Conservation (phyloP, 2,113 vertebrate species). For the Xiphophorus hellerii region DNA sequence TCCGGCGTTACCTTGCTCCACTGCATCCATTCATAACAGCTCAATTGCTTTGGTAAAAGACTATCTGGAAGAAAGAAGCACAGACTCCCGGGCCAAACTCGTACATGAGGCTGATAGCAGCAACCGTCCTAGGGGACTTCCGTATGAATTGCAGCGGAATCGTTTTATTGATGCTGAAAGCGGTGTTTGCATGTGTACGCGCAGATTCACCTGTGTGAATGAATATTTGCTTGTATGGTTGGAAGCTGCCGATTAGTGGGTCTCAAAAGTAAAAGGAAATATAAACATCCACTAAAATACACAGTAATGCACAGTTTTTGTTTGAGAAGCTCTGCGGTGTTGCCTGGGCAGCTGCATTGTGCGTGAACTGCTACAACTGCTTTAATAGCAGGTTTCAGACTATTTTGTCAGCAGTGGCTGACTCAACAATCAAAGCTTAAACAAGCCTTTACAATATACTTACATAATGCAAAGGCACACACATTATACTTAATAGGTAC, state of each 20-base stretch:
- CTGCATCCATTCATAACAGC: slow-evolving; percentile 47
- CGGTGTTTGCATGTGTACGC: neutral
- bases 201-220: slow-evolving; percentile 40
- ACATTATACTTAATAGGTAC: slow-evolving; percentile 38
- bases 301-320: slow-evolving; percentile 26
- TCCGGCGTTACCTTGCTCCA: slow-evolving; percentile 21
- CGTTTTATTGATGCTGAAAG: slow-evolving; percentile 14
- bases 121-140: slow-evolving; percentile 39
- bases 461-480: slow-evolving; percentile 60
- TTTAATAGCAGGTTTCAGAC: slow-evolving; percentile 67
- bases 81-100: slow-evolving; percentile 29
- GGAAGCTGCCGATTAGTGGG: slow-evolving; percentile 44
- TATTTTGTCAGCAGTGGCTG: slow-evolving; percentile 64
- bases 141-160: slow-evolving; percentile 38
- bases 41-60: slow-evolving; percentile 34
- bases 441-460: slow-evolving; percentile 54
- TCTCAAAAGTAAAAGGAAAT: slow-evolving; percentile 29
- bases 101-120: slow-evolving; percentile 38
- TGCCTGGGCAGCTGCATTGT: slow-evolving; percentile 39
- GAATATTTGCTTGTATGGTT: slow-evolving; percentile 41
- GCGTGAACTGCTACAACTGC: slow-evolving; percentile 44
- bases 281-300: slow-evolving; percentile 37
- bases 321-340: slow-evolving; percentile 53
- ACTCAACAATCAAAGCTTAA: slow-evolving; percentile 60
- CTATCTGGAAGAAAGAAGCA: slow-evolving; percentile 12